Evolutionary conservation across 2,888 invertebrate genomes (phyloP), one percentile per base, ranked within the genome.

Genomic region (Lithophane semibrunnea): DNA sequence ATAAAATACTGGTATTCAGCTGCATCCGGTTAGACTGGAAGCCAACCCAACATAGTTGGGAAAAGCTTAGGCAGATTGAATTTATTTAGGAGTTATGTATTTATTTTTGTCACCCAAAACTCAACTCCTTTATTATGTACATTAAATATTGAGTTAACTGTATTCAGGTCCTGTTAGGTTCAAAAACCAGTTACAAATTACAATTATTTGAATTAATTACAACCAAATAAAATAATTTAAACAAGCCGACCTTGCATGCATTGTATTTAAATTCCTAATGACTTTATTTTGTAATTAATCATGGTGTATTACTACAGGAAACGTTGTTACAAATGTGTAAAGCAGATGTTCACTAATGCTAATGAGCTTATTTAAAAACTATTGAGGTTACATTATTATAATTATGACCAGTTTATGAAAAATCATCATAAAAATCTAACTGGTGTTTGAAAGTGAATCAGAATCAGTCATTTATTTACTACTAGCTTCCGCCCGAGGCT

Each of bases 291-390:
- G 80, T 82, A 77, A 89, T 89, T 79, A 87, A 87, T 89, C 86
- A 88, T 80, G 69, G 69, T 64, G 52, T 58, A 65, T 63, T 72
- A 71, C 49, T 67, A 66, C 84, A 83, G 84, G 86, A 86, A 86
- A 75, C 73, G 42, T 68, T 64, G 21, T 29, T 18, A 58, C 61
- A 72, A 86, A 91, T 81, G 87, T 91, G 91, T 88, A 81, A 77
- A 84, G 74, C 91, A 91, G 87, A 91, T 91, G 91, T 86, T 83
- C 63, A 58, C 8, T 61, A 61, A 61, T 66, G 65, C n/a, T 83
- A 85, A 85, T 80, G 67, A 85, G 64, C 66, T 73, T 24, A 60
- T 44, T 67, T 18, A 16, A 56, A 56, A 76, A 67, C 18, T 37
- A 66, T 58, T 65, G 3, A 44, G 18, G 21, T 21, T 64, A 44